These are phyloP conservation scores for Ptilodon capucinus DNA, from an alignment of 2,888 invertebrate species.

Conservation along the genomic window DNA sequence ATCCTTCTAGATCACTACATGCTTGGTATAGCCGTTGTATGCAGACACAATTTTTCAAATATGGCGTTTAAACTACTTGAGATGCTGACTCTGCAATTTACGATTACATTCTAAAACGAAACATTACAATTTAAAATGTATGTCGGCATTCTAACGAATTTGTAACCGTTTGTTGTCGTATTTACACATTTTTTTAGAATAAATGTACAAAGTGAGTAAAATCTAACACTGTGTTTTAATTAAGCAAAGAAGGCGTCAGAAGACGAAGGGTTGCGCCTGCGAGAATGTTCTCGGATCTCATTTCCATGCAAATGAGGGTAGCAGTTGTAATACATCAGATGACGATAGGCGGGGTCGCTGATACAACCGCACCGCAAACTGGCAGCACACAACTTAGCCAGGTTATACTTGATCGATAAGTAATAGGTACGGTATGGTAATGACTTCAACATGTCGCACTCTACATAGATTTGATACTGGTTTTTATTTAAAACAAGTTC, in stretches of 20 bases:
- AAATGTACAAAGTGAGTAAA: slow-evolving; percentile 28
- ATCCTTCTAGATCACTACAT: no score
- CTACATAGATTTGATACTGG: slow-evolving; percentile 17
- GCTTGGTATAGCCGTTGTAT: no score
- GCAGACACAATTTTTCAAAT: no score
- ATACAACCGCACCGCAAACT: slow-evolving; percentile 27
- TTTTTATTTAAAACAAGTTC: slow-evolving; percentile 12
- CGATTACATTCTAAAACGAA: no score
- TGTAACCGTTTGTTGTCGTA: not conserved
- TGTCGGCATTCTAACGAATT: not conserved
- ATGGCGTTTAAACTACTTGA: no score
- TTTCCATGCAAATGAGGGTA: slow-evolving; percentile 80
- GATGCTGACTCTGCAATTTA: no score
- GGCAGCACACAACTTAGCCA: slow-evolving; percentile 33
- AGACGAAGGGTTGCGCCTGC: slow-evolving; percentile 61
- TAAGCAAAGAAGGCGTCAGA: slow-evolving; percentile 76
- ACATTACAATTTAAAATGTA: no score
- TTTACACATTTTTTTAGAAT: not conserved
- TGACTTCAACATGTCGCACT: slow-evolving; percentile 29
- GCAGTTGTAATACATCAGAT: slow-evolving; percentile 61
- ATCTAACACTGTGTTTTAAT: slow-evolving; percentile 68
- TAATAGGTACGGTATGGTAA: slow-evolving; percentile 39
- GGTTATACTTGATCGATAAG: slow-evolving; percentile 46
- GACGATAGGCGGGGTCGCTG: slow-evolving; percentile 48
- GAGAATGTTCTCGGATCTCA: slow-evolving; percentile 75